phyloP scores from a whole-genome alignment of 2,113 vertebrate genomes.

The Bucco capensis region DNA sequence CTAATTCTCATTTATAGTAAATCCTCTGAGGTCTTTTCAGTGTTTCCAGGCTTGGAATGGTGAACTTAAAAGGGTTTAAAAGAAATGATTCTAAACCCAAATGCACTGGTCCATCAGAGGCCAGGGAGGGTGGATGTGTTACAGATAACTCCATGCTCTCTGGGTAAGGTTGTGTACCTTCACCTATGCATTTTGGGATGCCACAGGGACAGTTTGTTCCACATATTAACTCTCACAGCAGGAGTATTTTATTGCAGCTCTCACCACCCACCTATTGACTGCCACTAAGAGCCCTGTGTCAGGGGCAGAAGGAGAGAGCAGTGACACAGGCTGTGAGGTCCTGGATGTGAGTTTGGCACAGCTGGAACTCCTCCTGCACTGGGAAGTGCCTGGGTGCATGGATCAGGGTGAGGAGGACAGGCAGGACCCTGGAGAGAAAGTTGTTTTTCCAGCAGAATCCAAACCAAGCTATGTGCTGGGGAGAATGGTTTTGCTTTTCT shows the following conservation, averaged over 20 bases:
- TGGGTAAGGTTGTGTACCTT: fast-evolving
- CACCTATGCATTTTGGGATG: neutral
- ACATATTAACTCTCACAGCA: neutral
- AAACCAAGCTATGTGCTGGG: neutral
- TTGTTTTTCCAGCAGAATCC: neutral
- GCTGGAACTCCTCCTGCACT: fast-evolving
- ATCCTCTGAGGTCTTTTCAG: neutral
- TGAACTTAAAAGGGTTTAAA: neutral
- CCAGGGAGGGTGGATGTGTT: too few species aligned
- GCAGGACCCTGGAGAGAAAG: neutral
- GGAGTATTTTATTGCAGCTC: neutral
- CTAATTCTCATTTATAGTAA: neutral
- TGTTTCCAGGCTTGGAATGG: neutral
- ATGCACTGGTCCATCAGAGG: fast-evolving
- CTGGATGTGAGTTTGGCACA: neutral
- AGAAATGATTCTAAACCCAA: neutral
- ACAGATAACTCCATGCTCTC: neutral
- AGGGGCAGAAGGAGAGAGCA: neutral
- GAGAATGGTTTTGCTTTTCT: neutral
- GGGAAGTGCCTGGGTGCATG: neutral
- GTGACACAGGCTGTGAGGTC: neutral
- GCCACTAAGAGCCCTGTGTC: neutral
- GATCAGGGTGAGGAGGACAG: fast-evolving
- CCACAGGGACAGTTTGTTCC: neutral
- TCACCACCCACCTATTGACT: fast-evolving